phyloP scores from a whole-genome alignment of 2,888 invertebrate genomes.

The Ephialtes manifestator region DNA sequence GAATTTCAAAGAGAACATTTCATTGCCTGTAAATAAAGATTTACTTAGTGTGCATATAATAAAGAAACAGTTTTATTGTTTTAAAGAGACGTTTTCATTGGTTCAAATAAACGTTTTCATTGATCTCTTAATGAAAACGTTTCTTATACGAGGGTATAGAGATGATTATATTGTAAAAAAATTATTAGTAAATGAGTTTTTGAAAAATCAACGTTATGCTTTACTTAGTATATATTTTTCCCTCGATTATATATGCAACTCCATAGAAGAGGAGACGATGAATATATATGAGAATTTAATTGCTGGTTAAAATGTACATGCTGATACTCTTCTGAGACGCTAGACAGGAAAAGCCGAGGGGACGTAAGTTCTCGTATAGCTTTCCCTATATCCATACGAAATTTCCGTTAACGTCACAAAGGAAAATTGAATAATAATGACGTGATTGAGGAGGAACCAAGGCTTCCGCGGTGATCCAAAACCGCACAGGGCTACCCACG shows the following conservation, averaged over 20 bases:
- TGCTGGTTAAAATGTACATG: not conserved
- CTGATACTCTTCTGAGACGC: conserved; percentile 7
- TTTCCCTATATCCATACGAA: conserved; percentile 27
- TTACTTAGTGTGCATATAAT: too few relatives aligned
- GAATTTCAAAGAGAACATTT: too few relatives aligned
- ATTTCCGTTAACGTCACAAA: conserved; percentile 29
- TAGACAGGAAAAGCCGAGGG: conserved; percentile 19
- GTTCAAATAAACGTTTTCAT: too few relatives aligned
- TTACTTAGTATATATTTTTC: not conserved
- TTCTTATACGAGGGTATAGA: too few relatives aligned
- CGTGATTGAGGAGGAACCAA: not conserved
- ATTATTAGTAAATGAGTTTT: too few relatives aligned
- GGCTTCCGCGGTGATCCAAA: not conserved
- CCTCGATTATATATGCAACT: not conserved
- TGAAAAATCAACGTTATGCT: too few relatives aligned
- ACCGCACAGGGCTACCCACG: not conserved
- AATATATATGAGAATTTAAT: conserved; percentile 30
- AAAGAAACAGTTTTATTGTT: too few relatives aligned
- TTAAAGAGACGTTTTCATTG: too few relatives aligned
- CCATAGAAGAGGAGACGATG: not conserved
- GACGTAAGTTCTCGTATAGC: conserved; percentile 13
- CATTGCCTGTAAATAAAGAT: too few relatives aligned
- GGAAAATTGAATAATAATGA: conserved; percentile 55
- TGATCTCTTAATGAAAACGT: too few relatives aligned
- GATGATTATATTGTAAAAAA: too few relatives aligned